These are phyloP conservation scores for Leptogaster cylindrica DNA, from an alignment of 2,888 invertebrate genomes.

Conservation along the genomic window DNA sequence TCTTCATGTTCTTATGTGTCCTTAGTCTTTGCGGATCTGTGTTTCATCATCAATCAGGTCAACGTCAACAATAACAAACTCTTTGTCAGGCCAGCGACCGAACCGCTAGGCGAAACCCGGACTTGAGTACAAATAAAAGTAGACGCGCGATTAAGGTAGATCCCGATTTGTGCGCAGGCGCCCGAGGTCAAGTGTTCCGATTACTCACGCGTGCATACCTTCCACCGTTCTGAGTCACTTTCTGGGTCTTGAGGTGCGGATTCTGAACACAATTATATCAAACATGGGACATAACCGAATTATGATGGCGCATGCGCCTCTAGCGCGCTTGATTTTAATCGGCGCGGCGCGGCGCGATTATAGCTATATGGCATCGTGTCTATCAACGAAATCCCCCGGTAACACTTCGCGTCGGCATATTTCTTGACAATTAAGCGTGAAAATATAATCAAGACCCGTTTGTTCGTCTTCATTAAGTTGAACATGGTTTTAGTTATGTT, in stretches of 20 bases:
- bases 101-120: slow-evolving; percentile 14
- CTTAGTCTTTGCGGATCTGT: slow-evolving; percentile 16
- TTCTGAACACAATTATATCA: too few relatives aligned
- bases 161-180: slow-evolving; percentile 19
- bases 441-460: too few relatives aligned
- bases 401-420: too few relatives aligned
- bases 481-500: too few relatives aligned
- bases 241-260: neutral
- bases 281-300: neutral
- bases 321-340: neutral
- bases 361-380: too few relatives aligned
- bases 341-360: neutral
- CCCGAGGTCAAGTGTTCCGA: slow-evolving; percentile 19
- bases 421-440: too few relatives aligned
- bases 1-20: too few relatives aligned
- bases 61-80: slow-evolving; percentile 29
- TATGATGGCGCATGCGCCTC: neutral
- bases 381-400: too few relatives aligned
- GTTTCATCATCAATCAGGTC: neutral
- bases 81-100: slow-evolving; percentile 30
- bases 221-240: slow-evolving; percentile 8
- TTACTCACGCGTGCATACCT: slow-evolving; percentile 26
- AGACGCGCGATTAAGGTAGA: slow-evolving; percentile 23
- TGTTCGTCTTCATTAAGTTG: too few relatives aligned
- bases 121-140: slow-evolving; percentile 27